These are phyloP conservation scores for Ashinkailepas kermadecensis DNA, from an alignment of 2,888 invertebrate species.

Conservation along the genomic window DNA sequence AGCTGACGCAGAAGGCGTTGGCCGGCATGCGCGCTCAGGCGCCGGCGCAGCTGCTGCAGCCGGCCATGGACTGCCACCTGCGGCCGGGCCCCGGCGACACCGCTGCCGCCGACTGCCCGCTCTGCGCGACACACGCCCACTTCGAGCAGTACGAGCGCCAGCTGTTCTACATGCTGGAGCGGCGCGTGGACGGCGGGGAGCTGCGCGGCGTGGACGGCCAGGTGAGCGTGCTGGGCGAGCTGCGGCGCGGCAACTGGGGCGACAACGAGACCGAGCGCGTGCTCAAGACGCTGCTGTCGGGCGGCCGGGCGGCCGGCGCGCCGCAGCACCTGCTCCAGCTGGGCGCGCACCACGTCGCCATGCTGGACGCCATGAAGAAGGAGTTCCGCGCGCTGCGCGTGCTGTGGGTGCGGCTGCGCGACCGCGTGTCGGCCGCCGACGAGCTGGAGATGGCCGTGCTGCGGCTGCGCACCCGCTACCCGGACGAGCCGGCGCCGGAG, in stretches of 20 bases:
- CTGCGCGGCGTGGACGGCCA: conserved; percentile 38
- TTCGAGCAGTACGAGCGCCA: conserved; percentile 45
- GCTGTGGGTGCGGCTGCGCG: conserved; percentile 44
- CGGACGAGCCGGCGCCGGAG: conserved; percentile 42
- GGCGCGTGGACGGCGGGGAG: conserved; percentile 34
- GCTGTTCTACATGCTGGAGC: conserved; percentile 49
- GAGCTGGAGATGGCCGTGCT: conserved; percentile 64
- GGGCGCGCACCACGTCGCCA: conserved; percentile 47
- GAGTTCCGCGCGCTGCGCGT: conserved; percentile 51
- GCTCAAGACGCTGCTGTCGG: conserved; percentile 48
- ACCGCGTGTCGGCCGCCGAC: conserved; percentile 54
- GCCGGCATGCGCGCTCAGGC: conserved; percentile 38
- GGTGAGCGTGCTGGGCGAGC: conserved; percentile 37
- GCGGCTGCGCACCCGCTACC: conserved; percentile 47
- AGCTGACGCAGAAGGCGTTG: conserved; percentile 40
- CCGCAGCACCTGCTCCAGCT: conserved; percentile 30
- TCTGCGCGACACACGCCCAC: conserved; percentile 43
- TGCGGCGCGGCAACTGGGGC: conserved; percentile 56
- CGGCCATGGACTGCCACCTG: conserved; percentile 53
- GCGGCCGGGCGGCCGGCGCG: conserved; percentile 37
- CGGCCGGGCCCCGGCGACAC: conserved; percentile 36
- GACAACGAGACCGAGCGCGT: conserved; percentile 53
- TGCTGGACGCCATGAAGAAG: conserved; percentile 55
- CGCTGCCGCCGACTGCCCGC: conserved; percentile 37
- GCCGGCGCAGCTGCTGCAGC: conserved; percentile 42